Evolutionary conservation across 2,113 vertebrate species (phyloP).

Genomic region (Chauna torquata): DNA sequence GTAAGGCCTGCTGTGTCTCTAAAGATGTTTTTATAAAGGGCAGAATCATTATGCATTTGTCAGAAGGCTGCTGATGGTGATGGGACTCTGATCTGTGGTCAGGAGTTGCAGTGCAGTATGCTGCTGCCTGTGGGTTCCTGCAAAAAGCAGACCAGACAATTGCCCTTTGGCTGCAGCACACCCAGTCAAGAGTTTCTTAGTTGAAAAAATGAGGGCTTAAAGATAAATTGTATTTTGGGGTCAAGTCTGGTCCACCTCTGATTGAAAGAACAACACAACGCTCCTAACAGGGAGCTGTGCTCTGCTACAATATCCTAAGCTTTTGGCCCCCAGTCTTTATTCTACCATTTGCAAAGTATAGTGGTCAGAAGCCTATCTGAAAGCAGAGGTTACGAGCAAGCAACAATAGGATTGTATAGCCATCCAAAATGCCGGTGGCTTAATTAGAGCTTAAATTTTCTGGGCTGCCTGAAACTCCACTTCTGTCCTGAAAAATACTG

Average conservation of each 20-base stretch:
- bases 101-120: neutral
- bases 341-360: neutral
- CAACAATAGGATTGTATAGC: neutral
- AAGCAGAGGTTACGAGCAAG: neutral
- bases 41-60: neutral
- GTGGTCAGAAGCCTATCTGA: neutral
- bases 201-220: neutral
- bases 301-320: neutral
- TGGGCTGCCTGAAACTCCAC: neutral
- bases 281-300: neutral
- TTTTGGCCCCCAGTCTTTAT: neutral
- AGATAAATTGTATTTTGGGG: neutral
- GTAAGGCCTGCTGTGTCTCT: neutral
- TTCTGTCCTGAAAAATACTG: neutral
- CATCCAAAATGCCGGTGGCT: neutral
- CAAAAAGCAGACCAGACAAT: neutral
- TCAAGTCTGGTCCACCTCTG: neutral
- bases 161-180: neutral
- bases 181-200: neutral
- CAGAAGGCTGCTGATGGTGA: neutral
- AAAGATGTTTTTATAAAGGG: neutral
- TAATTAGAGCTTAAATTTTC: neutral
- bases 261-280: neutral
- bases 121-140: neutral
- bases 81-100: neutral